These are phyloP conservation scores for Cerastis rubricosa DNA, from an alignment of 2,888 invertebrate genomes.

Conservation along the genomic window DNA sequence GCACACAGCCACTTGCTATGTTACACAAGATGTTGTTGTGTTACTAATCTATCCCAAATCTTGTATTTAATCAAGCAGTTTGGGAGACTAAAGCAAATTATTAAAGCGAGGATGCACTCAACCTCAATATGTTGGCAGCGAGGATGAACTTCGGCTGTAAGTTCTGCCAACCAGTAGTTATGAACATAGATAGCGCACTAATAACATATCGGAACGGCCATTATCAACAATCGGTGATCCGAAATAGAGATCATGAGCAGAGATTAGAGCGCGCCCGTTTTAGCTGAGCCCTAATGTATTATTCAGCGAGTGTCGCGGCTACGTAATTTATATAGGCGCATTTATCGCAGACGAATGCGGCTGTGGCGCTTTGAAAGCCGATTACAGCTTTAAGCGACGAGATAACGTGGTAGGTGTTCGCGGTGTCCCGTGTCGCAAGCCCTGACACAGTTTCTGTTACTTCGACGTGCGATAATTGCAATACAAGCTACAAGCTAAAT, in stretches of 20 bases:
- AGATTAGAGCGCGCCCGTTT: constrained; percentile 68
- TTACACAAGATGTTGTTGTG: constrained; percentile 22
- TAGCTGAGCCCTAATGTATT: constrained; percentile 71
- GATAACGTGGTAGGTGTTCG: constrained; percentile 69
- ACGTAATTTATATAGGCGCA: constrained; percentile 72
- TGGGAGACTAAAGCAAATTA: constrained; percentile 57
- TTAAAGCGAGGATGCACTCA: constrained; percentile 58
- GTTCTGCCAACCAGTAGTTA: constrained; percentile 41
- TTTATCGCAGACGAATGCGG: constrained; percentile 72
- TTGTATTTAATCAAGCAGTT: constrained; percentile 59
- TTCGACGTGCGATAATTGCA: constrained; percentile 82
- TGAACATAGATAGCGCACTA: constrained; percentile 63
- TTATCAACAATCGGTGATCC: constrained; percentile 70
- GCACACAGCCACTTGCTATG: background rate
- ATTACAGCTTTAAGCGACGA: constrained; percentile 68
- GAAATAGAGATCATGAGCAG: constrained; percentile 68
- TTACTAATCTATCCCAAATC: constrained; percentile 21
- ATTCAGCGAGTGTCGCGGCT: constrained; percentile 72
- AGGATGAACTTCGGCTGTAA: constrained; percentile 50
- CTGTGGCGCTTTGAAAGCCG: constrained; percentile 70
- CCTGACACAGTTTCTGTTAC: constrained; percentile 84
- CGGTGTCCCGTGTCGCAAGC: constrained; percentile 55
- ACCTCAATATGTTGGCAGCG: constrained; percentile 59
- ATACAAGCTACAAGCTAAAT: constrained; percentile 83
- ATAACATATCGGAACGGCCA: constrained; percentile 65